Percentiles rank a stretch among this genome's conserved stretches.
phyloP scores from a whole-genome alignment of 2,797 vertebrate species.

The Taeniopygia guttata region DNA sequence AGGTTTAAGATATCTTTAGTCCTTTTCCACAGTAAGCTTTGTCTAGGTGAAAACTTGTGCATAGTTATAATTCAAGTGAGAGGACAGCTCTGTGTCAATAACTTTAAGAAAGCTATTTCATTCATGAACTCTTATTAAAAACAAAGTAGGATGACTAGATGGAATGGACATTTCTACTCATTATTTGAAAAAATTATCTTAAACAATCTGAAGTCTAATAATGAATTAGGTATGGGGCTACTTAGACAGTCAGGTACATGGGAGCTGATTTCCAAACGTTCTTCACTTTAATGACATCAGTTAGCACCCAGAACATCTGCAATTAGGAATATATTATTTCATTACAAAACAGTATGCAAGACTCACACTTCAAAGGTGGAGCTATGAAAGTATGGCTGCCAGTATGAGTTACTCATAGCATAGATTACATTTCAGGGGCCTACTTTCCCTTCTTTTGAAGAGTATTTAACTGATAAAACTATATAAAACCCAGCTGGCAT shows the following conservation, averaged over 20 bases:
- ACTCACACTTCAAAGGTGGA: background rate
- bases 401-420: background rate
- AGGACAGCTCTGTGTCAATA: background rate
- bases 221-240: background rate
- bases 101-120: background rate
- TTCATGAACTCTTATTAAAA: background rate
- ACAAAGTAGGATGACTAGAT: background rate
- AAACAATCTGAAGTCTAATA: background rate
- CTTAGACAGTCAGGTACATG: background rate
- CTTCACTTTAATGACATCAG: background rate
- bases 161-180: background rate
- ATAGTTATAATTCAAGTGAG: background rate
- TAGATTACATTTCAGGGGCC: background rate
- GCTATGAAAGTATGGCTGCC: background rate
- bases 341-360: background rate
- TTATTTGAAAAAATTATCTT: background rate
- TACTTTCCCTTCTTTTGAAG: background rate
- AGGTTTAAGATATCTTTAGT: background rate
- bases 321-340: background rate
- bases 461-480: background rate
- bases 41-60: background rate
- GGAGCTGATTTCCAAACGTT: background rate
- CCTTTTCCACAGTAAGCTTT: background rate
- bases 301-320: background rate
- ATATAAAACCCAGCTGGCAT: background rate